These are phyloP conservation scores for Phragmatobia fuliginosa DNA, from an alignment of 2,888 invertebrate species.

Conservation along the genomic window DNA sequence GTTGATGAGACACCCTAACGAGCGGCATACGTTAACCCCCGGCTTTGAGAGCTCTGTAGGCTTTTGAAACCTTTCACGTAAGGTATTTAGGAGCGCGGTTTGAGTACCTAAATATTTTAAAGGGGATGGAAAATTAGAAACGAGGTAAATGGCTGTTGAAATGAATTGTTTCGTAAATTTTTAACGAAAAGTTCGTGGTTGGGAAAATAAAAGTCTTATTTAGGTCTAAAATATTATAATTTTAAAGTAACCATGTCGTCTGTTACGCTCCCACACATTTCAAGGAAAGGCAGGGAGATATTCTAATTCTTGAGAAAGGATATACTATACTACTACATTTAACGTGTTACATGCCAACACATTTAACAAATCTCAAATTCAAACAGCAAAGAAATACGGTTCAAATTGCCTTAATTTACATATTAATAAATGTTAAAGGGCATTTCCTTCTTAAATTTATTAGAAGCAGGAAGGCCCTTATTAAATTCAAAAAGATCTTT, in stretches of 20 bases:
- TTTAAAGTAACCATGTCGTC: too few species aligned
- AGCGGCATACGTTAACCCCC: constrained; percentile 20
- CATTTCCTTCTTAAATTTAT: constrained; percentile 59
- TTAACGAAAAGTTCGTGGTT: neutral
- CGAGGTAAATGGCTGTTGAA: constrained; percentile 12
- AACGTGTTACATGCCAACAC: neutral
- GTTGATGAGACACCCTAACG: constrained; percentile 47
- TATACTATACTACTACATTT: too few species aligned
- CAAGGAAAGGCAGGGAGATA: too few species aligned
- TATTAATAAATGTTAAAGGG: constrained; percentile 22
- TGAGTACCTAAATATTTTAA: constrained; percentile 25
- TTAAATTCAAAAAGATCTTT: constrained; percentile 37
- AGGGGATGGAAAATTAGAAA: constrained; percentile 13
- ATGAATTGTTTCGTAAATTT: constrained; percentile 12
- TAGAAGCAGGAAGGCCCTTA: constrained; percentile 60
- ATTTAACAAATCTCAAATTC: neutral
- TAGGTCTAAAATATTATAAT: too few species aligned
- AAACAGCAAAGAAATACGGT: constrained; percentile 9
- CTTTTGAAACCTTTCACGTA: constrained; percentile 22
- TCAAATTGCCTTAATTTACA: constrained; percentile 12
- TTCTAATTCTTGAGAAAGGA: too few species aligned
- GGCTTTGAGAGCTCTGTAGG: constrained; percentile 18
- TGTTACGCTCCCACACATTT: too few species aligned
- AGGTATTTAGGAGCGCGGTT: constrained; percentile 21
- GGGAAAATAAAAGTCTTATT: neutral